Conservation (phyloP, 2,888 invertebrate genomes). For the Rhopalosiphum nymphaeae region DNA sequence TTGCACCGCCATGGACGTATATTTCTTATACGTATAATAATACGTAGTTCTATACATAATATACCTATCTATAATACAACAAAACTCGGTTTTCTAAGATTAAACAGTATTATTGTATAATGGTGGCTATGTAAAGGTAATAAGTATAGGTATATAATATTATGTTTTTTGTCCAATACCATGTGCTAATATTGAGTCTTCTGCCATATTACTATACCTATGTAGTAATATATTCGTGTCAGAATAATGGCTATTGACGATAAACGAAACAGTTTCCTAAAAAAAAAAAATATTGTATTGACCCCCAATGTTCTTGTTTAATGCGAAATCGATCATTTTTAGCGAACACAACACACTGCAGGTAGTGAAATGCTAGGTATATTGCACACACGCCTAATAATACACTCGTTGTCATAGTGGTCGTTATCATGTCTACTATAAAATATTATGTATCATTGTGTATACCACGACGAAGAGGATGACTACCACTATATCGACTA, state of each 20-base stretch:
- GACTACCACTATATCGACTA: neutral
- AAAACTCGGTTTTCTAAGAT: neutral
- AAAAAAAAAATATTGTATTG: neutral
- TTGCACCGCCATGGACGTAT: neutral
- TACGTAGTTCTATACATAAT: neutral
- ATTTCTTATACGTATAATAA: neutral
- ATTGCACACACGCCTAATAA: neutral
- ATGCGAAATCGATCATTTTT: slow-evolving; percentile 38
- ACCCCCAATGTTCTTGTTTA: neutral
- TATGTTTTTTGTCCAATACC: neutral
- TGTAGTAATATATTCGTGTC: neutral
- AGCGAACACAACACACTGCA: neutral
- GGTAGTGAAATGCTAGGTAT: neutral
- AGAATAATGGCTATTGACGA: neutral
- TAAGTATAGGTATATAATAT: neutral
- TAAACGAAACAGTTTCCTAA: neutral
- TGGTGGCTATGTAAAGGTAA: neutral
- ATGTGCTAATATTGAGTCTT: neutral
- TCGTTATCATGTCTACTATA: neutral
- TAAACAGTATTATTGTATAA: slow-evolving; percentile 2
- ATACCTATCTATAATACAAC: neutral
- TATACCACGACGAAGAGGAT: neutral
- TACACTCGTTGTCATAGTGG: neutral
- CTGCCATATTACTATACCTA: neutral
- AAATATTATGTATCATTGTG: neutral